These are phyloP conservation scores for Guaruba guarouba DNA, from an alignment of 2,113 vertebrate species.

Conservation along the genomic window DNA sequence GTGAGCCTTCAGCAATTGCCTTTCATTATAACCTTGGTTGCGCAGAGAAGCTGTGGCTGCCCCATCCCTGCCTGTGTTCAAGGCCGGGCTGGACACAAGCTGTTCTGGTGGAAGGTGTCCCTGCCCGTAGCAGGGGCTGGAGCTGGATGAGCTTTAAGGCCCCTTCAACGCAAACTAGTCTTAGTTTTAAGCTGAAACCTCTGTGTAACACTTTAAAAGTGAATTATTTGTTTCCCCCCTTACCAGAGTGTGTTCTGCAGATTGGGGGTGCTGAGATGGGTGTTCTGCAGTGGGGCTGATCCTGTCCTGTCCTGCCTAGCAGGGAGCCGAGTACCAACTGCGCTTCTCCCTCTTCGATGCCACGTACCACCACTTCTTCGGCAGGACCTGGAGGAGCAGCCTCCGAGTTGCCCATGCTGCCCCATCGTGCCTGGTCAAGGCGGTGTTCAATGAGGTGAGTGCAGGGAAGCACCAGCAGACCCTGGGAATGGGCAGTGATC, in stretches of 20 bases:
- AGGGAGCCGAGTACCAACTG: slow-evolving; percentile 76
- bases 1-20: neutral
- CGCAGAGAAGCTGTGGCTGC: neutral
- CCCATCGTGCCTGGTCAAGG: slow-evolving; percentile 22
- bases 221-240: too few relatives aligned
- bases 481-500: neutral
- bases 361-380: slow-evolving; percentile 86
- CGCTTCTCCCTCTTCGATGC: slow-evolving; percentile 85
- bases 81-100: neutral
- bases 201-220: accelerated
- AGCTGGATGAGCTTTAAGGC: neutral
- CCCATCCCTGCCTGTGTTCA: neutral
- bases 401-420: slow-evolving; percentile 32
- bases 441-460: slow-evolving; percentile 83
- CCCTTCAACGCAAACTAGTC: neutral
- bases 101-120: neutral
- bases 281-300: neutral
- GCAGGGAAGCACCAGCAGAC: neutral
- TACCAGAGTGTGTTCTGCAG: neutral
- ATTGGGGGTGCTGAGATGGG: neutral
- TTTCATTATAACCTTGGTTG: too few relatives aligned
- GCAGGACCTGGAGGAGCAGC: slow-evolving; percentile 85
- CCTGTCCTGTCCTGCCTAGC: neutral
- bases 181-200: neutral
- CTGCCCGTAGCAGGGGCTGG: neutral